Evolutionary conservation across 2,797 vertebrate genomes (phyloP), one percentile per base, ranked within the genome.

Genomic region (Acipenser oxyrinchus): DNA sequence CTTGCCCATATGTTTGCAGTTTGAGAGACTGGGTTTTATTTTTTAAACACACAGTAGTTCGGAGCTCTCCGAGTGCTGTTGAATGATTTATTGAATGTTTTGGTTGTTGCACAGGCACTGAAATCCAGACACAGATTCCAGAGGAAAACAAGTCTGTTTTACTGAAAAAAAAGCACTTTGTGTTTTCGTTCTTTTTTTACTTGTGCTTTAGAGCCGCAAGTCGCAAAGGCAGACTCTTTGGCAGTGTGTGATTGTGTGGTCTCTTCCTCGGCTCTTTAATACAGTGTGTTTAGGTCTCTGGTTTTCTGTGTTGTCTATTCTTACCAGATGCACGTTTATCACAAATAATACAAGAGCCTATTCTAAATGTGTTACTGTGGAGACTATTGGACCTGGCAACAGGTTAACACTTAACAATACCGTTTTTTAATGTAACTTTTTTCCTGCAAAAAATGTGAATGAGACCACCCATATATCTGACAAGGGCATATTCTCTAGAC

Each of bases 391-490:
- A 12, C 8, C 11, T 49, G 48, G 61, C 61, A 62, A 2, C 23
- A 10, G 23, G 4, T 48, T 48, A 7, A 62, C 37, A 48, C 61
- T 11, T 10, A 62, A 62, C 61, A 69, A 69, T 51, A 61, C 48
- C 13, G 73, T 66, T 51, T 68, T 10, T 67, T 75, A 15, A 62
- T 67, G 52, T 62, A 13, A 57, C 58, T 37, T 68, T 61, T 69
- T 70, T 71, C 65, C 69, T 63, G 67, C 71, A 63, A 69, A 63
- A 74, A 70, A 62, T 64, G 50, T 69, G 70, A 75, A 73, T 67
- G 55, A 51, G 78, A 77, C 78, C 80, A 78, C 78, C 80, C 75
- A 70, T 74, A 71, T 73, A 37, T 37, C 37, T 37, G 37, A 5
- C 37, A 37, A 37, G 37, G 37, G 37, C 37, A 37, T 37, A 37